Conservation (phyloP, 35 echinoderm and acorn worm genomes). For the Nesometra sesokonis region DNA sequence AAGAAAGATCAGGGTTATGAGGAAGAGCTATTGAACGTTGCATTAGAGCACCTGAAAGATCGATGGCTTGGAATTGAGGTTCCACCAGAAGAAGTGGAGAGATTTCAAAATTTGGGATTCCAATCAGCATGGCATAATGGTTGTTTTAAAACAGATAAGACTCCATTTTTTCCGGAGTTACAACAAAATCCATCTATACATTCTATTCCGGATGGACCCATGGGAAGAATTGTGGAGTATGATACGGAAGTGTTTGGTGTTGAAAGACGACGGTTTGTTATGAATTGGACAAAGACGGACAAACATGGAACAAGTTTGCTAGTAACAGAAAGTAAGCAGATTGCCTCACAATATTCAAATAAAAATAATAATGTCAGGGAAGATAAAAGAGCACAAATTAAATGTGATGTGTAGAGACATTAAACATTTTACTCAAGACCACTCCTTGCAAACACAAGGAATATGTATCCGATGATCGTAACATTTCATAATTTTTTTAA, state of each 20-base stretch:
- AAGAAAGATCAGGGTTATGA: slow-evolving; percentile 51
- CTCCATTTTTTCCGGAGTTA: slow-evolving; percentile 20
- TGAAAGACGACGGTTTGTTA: slow-evolving; percentile 50
- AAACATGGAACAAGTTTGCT: background rate
- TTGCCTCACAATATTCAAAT: too few species aligned
- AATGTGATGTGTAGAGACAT: too few species aligned
- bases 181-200: slow-evolving; percentile 23
- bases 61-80: slow-evolving; percentile 66
- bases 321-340: slow-evolving; percentile 20
- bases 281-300: slow-evolving; percentile 39
- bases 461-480: too few species aligned
- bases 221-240: slow-evolving; percentile 72
- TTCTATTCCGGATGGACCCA: slow-evolving; percentile 38
- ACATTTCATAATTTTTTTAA: too few species aligned
- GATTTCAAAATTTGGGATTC: slow-evolving; percentile 46
- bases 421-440: too few species aligned
- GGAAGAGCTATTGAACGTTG: slow-evolving; percentile 41
- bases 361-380: too few species aligned
- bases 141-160: slow-evolving; percentile 46
- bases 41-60: slow-evolving; percentile 55
- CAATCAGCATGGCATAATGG: slow-evolving; percentile 68
- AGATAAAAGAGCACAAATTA: too few species aligned
- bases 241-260: slow-evolving; percentile 42
- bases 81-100: slow-evolving; percentile 32
- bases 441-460: too few species aligned